Base-by-base conservation (phyloP, 2,888 invertebrate genomes). In the Lasioglossum vierecki region DNA sequence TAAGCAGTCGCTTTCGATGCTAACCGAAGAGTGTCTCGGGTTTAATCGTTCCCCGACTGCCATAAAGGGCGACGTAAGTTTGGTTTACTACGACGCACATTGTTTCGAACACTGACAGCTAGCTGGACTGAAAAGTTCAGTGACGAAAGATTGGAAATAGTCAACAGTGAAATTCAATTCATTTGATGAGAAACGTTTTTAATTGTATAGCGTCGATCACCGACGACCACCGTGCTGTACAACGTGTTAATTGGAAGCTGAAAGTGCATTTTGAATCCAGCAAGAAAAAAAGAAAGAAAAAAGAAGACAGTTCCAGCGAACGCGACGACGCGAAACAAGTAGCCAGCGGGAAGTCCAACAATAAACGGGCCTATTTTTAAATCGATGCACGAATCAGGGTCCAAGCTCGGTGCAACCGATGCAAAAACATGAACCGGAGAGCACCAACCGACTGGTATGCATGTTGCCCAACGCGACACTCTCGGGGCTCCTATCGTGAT, bases 291-390 rank as follows among this genome's bases (percentile, higher is more conserved):
- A 60, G 60, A 60, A 26, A 26, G n/a, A 26, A 26, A 26, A 60
- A 26, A 60, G 26, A 60, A 60, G n/a, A 6, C 46, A 44, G n/a
- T 46, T 71, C 71, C 39, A 44, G 44, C 71, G 71, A 35, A 18
- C 73, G 73, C 49, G 35, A 35, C 74, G 75, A n/a, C 75, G 60
- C 41, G 71, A 78, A 71, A 78, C 66, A 71, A 78, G 71, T 71
- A 46, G 63, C 18, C 74, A 30, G 22, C 74, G 66, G 26, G 46
- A 68, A 26, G 39, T 68, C 77, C 53, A 49, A 77, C 68, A 77
- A 77, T 77, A 77, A 77, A 49, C 66, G 39, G n/a, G 39, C 44
- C 74, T 74, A 75, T 75, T 80, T 73, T 73, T 73, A 79, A 66
- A 78, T 71, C 71, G 57, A 76, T 76, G 41, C 76, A 66, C 76